A percentile compares a stretch with the other conserved stretches of the same genome.
phyloP scores from a whole-genome alignment of 2,113 vertebrate species.

The Phalacrocorax aristotelis region DNA sequence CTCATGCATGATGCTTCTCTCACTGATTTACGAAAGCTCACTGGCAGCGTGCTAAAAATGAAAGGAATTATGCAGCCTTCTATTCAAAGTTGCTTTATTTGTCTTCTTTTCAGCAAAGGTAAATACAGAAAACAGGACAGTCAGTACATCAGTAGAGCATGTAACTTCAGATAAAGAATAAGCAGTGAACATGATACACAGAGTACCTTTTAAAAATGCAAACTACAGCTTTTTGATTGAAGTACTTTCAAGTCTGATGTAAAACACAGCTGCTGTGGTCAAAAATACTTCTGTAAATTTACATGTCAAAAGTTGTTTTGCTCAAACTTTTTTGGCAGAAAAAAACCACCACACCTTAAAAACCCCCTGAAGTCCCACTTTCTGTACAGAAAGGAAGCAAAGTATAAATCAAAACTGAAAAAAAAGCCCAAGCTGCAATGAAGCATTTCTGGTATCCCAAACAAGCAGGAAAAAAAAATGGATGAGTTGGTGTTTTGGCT shows the following conservation, averaged over 20 bases:
- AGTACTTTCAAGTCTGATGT: not conserved
- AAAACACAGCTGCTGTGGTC: not conserved
- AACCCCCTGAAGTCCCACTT: not conserved
- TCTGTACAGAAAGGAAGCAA: not conserved
- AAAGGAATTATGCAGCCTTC: not conserved
- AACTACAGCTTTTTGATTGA: not conserved
- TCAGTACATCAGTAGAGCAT: not conserved
- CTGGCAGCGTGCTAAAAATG: not conserved
- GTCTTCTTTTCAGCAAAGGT: not conserved
- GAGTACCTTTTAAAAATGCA: not conserved
- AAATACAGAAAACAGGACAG: not conserved
- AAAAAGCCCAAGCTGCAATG: not conserved
- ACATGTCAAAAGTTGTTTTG: not conserved
- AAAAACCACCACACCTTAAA: not conserved
- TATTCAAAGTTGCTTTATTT: conserved; percentile 21
- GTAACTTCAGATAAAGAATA: not conserved
- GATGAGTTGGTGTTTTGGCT: not conserved
- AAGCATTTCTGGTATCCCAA: not conserved
- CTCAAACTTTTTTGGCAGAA: not conserved
- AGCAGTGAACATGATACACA: not conserved
- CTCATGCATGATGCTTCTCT: not conserved
- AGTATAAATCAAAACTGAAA: not conserved
- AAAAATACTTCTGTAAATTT: not conserved
- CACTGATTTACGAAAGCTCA: not conserved
- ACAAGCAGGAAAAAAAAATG: not conserved